Evolutionary conservation across 2,113 vertebrate genomes (phyloP), one percentile per base, ranked within the genome.

Genomic region (Hoplias malabaricus): DNA sequence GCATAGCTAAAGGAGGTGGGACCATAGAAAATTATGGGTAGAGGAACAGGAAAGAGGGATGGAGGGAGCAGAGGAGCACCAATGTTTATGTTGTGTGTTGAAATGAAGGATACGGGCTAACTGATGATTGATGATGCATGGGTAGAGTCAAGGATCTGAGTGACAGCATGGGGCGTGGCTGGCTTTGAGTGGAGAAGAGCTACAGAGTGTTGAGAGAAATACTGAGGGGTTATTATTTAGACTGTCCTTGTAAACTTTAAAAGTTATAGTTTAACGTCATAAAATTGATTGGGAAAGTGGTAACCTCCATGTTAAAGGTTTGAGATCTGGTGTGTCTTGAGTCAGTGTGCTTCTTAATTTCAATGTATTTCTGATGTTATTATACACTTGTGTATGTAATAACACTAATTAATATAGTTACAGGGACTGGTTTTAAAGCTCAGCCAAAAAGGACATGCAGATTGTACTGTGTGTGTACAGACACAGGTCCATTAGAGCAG

Each of bases 11-110:
- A 68, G 69, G 72, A 81, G 82, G 82, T 42, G 79, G 75, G 36
- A 84, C 82, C 79, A 53, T 72, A 72, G 43, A 74, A 69, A 81
- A 84, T 84, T 46, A 48, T 1, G 19, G 43, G 21, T 54, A 79
- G 79, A 78, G 72, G 73, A 79, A 84, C 82, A 81, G 82, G 68
- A 81, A 83, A 57, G 82, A 61, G 73, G 81, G n/a, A 62, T 5
- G 65, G 50, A 71, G 13, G 72, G 72, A 61, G 53, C 61, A 75
- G 43, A 21, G n/a, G 12, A 68, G 63, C 79, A 56, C 27, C 40
- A 66, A 80, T 83, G 78, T 83, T 83, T 80, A 83, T 80, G 73
- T 80, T 29, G n/a, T 34, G 21, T 66, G 62, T 34, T 16, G 27
- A 80, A 61, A 73, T 73, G 43, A 80, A 80, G 66, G 73, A 69